Base-by-base conservation (phyloP, 2,888 invertebrate species). In the Agelastica alni region DNA sequence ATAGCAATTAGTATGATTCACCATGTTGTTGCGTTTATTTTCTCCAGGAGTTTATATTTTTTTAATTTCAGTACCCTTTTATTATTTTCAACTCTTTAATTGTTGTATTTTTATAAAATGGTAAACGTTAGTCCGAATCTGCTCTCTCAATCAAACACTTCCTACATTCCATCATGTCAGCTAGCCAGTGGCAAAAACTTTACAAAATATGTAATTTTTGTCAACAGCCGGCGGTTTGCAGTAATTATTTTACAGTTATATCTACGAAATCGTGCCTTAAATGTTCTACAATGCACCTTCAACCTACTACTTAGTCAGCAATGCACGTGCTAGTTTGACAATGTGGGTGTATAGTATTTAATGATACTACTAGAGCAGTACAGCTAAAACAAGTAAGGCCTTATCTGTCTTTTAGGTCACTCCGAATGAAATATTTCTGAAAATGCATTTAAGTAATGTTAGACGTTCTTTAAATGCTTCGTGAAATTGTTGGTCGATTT, bases 161-260 rank as follows among this genome's bases (percentile, higher is more conserved):
- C 70, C 70, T 69, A 66, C 69, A 72, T 71, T 70, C 70, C 70
- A 58, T 68, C 70, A 68, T 70, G 71, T 70, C 67, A 66, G 56
- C 55, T 55, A 56, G 62, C 62, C 63, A 51, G 45, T 60, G 56
- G 65, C 63, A 64, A 68, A 64, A 69, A 64, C 58, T 56, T 49
- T 26, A 63, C 60, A 60, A 64, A 67, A 67, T 65, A 60, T 65
- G 59, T 64, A 66, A 71, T 70, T 71, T 71, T 70, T 69, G 68
- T 67, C 67, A 66, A 64, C 61, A 56, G 47, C 58, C 58, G 59
- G 60, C 60, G 58, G 62, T 58, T 62, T 53, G 51, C 48, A 53
- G 52, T 53, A 59, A 62, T 63, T 64, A 56, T 51, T 62, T 60
- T 62, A 62, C 64, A 62, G 65, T 67, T 66, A 62, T 41, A 54